These are phyloP conservation scores for Parambassis ranga DNA, from an alignment of 2,797 vertebrate species.

Conservation along the genomic window DNA sequence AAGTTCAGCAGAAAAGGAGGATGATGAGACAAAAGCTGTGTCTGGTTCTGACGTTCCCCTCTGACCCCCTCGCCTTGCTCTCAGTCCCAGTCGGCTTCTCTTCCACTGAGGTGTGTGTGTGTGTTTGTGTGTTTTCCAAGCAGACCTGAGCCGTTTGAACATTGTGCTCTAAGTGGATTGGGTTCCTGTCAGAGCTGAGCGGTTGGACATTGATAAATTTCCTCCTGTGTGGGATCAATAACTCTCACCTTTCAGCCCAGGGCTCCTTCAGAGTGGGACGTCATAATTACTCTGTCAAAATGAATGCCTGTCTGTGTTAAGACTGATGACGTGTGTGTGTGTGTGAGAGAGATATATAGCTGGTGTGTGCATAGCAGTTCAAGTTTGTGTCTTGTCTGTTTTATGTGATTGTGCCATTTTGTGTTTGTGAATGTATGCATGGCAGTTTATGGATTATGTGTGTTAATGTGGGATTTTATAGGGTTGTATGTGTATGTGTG, in stretches of 20 bases:
- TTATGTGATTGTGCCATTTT: constrained; percentile 19
- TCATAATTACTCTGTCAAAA: constrained; percentile 99
- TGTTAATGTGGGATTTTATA: constrained; percentile 23
- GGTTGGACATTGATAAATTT: constrained; percentile 87
- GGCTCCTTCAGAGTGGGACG: constrained; percentile 81
- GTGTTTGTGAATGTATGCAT: constrained; percentile 25
- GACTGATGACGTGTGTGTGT: constrained; percentile 63
- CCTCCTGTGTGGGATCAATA: constrained; percentile 87
- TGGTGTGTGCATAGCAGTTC: constrained; percentile 9
- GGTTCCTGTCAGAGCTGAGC: constrained; percentile 74
- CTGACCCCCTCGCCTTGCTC: constrained; percentile 6
- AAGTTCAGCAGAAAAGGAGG: too few species aligned
- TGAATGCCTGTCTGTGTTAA: constrained; percentile 66
- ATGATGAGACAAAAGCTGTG: not conserved
- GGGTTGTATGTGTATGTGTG: constrained; percentile 24
- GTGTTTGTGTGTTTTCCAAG: constrained; percentile 47
- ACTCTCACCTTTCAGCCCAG: constrained; percentile 84
- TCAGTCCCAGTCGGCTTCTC: not conserved
- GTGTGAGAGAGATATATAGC: constrained; percentile 16
- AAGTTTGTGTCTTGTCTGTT: constrained; percentile 3
- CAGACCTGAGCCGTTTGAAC: constrained; percentile 60
- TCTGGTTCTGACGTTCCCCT: not conserved
- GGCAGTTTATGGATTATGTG: constrained; percentile 61
- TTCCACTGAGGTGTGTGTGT: constrained; percentile 20
- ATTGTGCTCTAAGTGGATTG: constrained; percentile 77